Percentiles rank a stretch among this genome's conserved stretches.
Evolutionary conservation across 2,888 invertebrate species (phyloP).

Genomic region (Meta bourneti): DNA sequence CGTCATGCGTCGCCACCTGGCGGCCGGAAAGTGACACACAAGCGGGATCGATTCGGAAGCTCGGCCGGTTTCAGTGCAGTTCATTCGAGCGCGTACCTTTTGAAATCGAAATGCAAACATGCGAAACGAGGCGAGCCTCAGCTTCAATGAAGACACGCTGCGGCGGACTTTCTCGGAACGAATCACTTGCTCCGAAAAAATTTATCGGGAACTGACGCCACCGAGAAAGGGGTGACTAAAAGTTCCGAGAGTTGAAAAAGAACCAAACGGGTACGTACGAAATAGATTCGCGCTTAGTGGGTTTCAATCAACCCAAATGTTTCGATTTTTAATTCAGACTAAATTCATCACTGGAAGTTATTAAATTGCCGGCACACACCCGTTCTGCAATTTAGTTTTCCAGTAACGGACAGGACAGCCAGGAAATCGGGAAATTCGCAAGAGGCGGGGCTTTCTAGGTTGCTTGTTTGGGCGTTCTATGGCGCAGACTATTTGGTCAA

Average conservation of each 20-base stretch:
- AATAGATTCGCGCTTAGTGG: neutral
- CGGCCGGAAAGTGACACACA: slow-evolving; percentile 12
- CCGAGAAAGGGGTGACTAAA: neutral
- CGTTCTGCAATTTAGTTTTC: no score
- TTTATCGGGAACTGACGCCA: neutral
- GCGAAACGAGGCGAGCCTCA: neutral
- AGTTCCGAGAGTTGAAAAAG: neutral
- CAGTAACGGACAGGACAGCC: no score
- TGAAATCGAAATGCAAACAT: slow-evolving; percentile 1
- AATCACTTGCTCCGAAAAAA: neutral
- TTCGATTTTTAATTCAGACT: neutral
- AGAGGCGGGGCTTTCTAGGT: no score
- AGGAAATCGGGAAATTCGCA: no score
- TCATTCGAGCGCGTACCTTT: neutral
- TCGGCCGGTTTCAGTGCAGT: neutral
- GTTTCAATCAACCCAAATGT: neutral
- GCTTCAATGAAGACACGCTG: neutral
- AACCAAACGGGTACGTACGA: neutral
- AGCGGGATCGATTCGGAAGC: neutral
- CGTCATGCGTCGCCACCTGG: slow-evolving; percentile 40
- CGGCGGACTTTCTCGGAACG: neutral
- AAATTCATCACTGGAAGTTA: neutral
- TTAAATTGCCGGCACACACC: no score
- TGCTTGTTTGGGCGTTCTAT: no score
- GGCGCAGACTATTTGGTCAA: no score